Evolutionary conservation across 92 coral and sea anemone genomes (phyloP).

Genomic region (Zoanthus gigantus): DNA sequence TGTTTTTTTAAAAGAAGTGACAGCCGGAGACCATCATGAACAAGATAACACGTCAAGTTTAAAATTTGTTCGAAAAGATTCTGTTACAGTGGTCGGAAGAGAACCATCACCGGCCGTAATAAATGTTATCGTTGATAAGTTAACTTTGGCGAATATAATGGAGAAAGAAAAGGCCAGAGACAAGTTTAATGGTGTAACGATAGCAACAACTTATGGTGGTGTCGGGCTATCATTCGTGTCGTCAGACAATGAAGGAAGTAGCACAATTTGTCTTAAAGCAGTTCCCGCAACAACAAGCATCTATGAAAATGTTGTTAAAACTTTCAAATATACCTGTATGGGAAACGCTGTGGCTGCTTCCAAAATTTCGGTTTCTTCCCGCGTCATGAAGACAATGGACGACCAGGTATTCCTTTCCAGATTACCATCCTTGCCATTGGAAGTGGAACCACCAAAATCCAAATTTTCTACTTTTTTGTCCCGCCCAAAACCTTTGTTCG

Average conservation of each 20-base stretch:
- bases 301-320: not conserved
- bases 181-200: not conserved
- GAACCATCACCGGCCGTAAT: not conserved
- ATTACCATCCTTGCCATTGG: too few relatives aligned
- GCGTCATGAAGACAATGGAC: not conserved
- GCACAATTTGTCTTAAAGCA: not conserved
- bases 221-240: not conserved
- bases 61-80: not conserved
- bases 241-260: not conserved
- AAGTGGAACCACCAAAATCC: not conserved
- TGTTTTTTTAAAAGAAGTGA: not conserved
- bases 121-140: not conserved
- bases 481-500: conserved; percentile 15
- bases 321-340: not conserved
- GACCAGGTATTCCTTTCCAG: not conserved
- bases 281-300: conserved; percentile 24
- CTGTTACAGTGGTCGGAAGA: not conserved
- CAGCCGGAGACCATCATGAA: not conserved
- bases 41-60: not conserved
- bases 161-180: not conserved
- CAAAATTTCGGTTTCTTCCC: not conserved
- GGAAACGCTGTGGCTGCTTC: not conserved
- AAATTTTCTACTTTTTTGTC: not conserved
- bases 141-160: not conserved
- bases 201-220: not conserved